Base-by-base conservation (phyloP, 2,888 invertebrate genomes). In the Scelioninae gen. 2 region DNA sequence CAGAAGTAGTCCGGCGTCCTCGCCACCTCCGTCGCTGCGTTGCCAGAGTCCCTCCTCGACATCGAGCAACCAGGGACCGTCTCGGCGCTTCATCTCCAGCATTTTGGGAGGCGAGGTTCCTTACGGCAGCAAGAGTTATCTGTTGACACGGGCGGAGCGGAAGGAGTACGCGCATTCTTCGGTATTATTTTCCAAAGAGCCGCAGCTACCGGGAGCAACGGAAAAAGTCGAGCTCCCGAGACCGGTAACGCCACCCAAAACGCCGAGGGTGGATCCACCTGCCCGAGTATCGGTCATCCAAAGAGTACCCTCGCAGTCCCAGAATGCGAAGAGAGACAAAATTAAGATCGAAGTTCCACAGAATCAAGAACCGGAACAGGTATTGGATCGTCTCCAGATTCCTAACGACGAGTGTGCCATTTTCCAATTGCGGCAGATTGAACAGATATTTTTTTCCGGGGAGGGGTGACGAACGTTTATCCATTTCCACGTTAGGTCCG, bases 251-350 rank as follows among this genome's bases (percentile, higher is more conserved):
- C 92, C 92, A 68, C 91, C 90, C 73, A 90, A 91, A 31, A 87
- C 89, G 16, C 89, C 91, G n/a, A 78, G 82, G 2, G 80, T 83
- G 25, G 90, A 91, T 79, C 91, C 89, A 78, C 92, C 90, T 69
- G 91, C 91, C 11, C 91, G 91, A 78, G 92, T 92, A 46, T 94
- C 94, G 69, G 94, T 95, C 3, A 95, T 95, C 81, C 94, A 94
- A 82, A 90, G 94, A 85, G 93, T 94, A 58, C 94, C 94, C 19
- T 78, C 85, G 0, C 83, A 85, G 69, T 79, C 80, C 11, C 84
- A 86, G 73, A 74, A 78, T 39, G 77, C 84, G 2, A 78, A 83
- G 43, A 80, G 84, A 19, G 83, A 84, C 53, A 84, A 84, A 57
- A 78, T 80, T 53, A 89, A 80, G 45, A 78, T 85, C 55, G 86